Conservation (phyloP, 2,113 vertebrate genomes). For the Scopus umbretta region DNA sequence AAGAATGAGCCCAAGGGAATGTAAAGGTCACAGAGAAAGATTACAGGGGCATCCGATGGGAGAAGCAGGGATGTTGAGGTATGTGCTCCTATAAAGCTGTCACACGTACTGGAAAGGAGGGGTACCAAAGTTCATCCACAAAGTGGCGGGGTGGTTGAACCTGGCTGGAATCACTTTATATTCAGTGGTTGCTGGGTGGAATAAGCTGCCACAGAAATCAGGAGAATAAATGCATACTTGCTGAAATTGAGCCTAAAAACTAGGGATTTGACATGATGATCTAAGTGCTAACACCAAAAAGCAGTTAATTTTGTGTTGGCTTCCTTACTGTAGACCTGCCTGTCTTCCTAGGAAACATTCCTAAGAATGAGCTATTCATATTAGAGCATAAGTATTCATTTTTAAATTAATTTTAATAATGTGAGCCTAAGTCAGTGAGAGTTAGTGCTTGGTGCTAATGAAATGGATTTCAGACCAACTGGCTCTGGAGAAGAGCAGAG, state of each 20-base stretch:
- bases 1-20: neutral
- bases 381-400: neutral
- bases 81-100: neutral
- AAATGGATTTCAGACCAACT: neutral
- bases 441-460: neutral
- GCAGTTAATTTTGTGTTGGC: neutral
- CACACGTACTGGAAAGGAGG: accelerated
- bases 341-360: neutral
- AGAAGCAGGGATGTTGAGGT: neutral
- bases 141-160: neutral
- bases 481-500: accelerated
- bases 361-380: neutral
- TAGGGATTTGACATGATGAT: neutral
- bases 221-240: neutral
- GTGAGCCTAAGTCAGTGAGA: neutral
- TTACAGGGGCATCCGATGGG: neutral
- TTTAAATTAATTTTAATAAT: neutral
- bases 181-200: neutral
- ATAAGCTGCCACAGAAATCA: neutral
- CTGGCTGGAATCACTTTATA: neutral
- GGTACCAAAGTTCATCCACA: neutral
- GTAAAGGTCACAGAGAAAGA: neutral
- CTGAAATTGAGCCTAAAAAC: neutral
- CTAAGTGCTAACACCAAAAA: neutral
- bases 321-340: neutral